phyloP scores from a whole-genome alignment of 2,888 invertebrate genomes.

The Heterodera filipjevi region DNA sequence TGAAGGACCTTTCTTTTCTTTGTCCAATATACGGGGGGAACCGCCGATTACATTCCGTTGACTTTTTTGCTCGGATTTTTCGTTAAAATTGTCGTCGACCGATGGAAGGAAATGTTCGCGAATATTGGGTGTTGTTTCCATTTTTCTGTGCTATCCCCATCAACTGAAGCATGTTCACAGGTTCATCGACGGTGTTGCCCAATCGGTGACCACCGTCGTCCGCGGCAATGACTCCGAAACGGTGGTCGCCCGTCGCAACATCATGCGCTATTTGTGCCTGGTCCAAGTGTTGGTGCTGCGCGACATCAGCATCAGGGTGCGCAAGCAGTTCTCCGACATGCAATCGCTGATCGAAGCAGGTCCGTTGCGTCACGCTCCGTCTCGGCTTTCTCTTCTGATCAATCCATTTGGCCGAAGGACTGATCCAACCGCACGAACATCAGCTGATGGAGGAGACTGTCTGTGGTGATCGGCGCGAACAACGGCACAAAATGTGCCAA shows the following conservation, averaged over 20 bases:
- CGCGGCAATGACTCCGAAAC: constrained; percentile 54
- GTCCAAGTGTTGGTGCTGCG: constrained; percentile 52
- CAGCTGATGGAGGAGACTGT: constrained; percentile 35
- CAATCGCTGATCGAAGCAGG: constrained; percentile 46
- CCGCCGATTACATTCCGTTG: constrained; percentile 62
- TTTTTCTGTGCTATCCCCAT: neutral
- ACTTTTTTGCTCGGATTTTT: constrained; percentile 65
- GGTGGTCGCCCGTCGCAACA: constrained; percentile 49
- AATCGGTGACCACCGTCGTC: constrained; percentile 51
- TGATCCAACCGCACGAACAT: constrained; percentile 46
- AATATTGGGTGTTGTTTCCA: constrained; percentile 39
- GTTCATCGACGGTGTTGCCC: constrained; percentile 46
- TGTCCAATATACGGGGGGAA: constrained; percentile 38
- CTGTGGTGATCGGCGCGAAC: constrained; percentile 19
- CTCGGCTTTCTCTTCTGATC: neutral
- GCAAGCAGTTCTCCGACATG: constrained; percentile 44
- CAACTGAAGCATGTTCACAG: neutral
- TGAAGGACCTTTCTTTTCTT: constrained; percentile 13
- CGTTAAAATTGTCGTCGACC: constrained; percentile 63
- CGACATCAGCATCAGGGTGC: constrained; percentile 41
- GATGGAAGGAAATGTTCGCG: constrained; percentile 62
- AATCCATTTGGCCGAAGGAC: constrained; percentile 33
- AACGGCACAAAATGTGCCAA: constrained; percentile 19
- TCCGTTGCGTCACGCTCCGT: no score
- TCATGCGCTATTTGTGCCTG: constrained; percentile 55